Conservation (phyloP, 1,140 invertebrate genomes). For the Stegodyphus mimosarum region DNA sequence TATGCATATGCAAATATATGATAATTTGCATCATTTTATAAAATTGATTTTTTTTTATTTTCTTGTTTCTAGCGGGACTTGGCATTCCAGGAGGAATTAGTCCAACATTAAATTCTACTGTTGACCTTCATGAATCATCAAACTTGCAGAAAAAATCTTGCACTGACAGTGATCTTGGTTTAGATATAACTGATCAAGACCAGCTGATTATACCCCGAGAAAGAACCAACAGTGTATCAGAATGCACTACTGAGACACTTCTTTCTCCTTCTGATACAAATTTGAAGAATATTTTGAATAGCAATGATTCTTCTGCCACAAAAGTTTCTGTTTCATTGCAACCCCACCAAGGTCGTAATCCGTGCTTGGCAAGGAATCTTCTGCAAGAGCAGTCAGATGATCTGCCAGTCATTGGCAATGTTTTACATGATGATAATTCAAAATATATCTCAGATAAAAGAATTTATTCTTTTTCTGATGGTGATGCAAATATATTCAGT, state of each 20-base stretch:
- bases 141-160: conserved; percentile 21
- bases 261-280: conserved; percentile 45
- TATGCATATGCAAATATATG: no score
- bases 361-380: conserved; percentile 87
- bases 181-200: conserved; percentile 9
- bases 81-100: conserved; percentile 1
- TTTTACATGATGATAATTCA: conserved; percentile 73
- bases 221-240: conserved; percentile 43
- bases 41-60: not conserved
- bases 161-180: conserved; percentile 15
- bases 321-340: conserved; percentile 72
- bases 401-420: conserved; percentile 72
- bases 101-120: conserved; percentile 26
- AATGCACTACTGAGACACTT: conserved; percentile 49
- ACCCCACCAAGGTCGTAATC: conserved; percentile 88
- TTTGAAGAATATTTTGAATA: conserved; percentile 57
- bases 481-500: conserved; percentile 39
- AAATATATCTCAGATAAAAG: conserved; percentile 33
- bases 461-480: conserved; percentile 51
- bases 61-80: conserved; percentile 27
- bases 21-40: no score
- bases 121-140: conserved; percentile 22
- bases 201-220: conserved; percentile 18
- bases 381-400: conserved; percentile 75
- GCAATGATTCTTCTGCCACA: conserved; percentile 61